Percentiles rank a stretch among this genome's conserved stretches.
Evolutionary conservation across 2,113 vertebrate genomes (phyloP).

Genomic region (Etheostoma cragini): DNA sequence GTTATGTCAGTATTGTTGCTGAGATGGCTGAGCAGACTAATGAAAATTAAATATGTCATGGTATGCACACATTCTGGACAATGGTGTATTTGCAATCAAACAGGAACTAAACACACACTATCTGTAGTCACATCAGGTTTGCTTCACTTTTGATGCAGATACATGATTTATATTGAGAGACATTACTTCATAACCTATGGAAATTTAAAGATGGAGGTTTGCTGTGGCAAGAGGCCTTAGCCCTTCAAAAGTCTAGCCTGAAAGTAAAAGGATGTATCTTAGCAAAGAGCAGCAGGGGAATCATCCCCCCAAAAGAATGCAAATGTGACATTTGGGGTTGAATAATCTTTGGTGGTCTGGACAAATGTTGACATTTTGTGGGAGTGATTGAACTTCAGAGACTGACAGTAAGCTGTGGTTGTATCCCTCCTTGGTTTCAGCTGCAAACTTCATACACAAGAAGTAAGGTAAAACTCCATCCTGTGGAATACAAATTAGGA

Average conservation of each 20-base stretch:
- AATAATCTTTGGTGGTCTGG: slow-evolving; percentile 53
- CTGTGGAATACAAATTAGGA: slow-evolving; percentile 6
- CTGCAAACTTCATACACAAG: not conserved
- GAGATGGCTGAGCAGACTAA: slow-evolving; percentile 7
- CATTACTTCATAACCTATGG: slow-evolving; percentile 20
- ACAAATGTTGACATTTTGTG: slow-evolving; percentile 69
- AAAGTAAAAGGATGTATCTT: slow-evolving; percentile 50
- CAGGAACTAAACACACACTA: not conserved
- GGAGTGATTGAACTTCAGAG: slow-evolving; percentile 47
- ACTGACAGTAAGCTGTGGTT: not conserved
- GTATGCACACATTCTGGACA: not conserved
- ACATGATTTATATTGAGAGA: slow-evolving; percentile 2
- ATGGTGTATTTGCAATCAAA: not conserved
- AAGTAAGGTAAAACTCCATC: not conserved
- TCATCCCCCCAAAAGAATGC: slow-evolving; percentile 61
- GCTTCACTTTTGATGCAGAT: slow-evolving; percentile 16
- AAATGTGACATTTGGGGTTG: slow-evolving; percentile 75
- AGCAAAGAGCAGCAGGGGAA: slow-evolving; percentile 40
- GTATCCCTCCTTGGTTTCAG: not conserved
- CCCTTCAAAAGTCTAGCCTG: slow-evolving; percentile 47
- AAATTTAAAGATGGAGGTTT: slow-evolving; percentile 39
- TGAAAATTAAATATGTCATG: slow-evolving; percentile 15
- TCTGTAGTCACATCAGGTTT: slow-evolving; percentile 10
- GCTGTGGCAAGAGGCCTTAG: slow-evolving; percentile 23
- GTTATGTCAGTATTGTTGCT: slow-evolving; percentile 21